Percentiles rank a stretch among this genome's conserved stretches.
phyloP scores from a whole-genome alignment of 1,140 invertebrate genomes.

The Cydia pomonella region DNA sequence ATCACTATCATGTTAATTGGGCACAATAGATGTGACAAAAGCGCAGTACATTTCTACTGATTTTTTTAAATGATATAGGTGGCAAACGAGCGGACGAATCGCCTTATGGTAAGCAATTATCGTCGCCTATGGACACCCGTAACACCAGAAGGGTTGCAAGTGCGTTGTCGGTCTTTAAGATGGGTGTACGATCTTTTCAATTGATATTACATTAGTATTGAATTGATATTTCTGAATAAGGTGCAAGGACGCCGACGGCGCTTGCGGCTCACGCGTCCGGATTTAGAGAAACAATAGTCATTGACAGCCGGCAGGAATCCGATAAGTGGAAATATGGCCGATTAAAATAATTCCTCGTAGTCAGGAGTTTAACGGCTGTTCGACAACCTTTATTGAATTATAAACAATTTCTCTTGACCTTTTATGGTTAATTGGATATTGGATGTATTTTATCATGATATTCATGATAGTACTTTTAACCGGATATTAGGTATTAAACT shows the following conservation, averaged over 20 bases:
- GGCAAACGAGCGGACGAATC: no score
- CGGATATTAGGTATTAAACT: no score
- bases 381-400: slow-evolving; percentile 17
- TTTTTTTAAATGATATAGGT: no score
- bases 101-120: no score
- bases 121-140: no score
- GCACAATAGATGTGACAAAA: no score
- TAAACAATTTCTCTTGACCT: neutral
- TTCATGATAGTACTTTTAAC: neutral
- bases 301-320: slow-evolving; percentile 62
- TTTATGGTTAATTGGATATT: slow-evolving; percentile 11
- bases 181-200: neutral
- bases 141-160: no score
- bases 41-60: neutral
- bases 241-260: slow-evolving; percentile 48
- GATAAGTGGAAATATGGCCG: slow-evolving; percentile 67
- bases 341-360: slow-evolving; percentile 74
- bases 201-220: neutral
- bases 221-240: neutral
- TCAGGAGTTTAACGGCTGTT: slow-evolving; percentile 19
- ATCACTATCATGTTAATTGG: no score
- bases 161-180: no score
- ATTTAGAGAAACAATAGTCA: slow-evolving; percentile 68
- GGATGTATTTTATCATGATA: neutral
- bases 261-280: slow-evolving; percentile 64